Conservation (phyloP, 2,797 vertebrate genomes). For the Spinus pinus region DNA sequence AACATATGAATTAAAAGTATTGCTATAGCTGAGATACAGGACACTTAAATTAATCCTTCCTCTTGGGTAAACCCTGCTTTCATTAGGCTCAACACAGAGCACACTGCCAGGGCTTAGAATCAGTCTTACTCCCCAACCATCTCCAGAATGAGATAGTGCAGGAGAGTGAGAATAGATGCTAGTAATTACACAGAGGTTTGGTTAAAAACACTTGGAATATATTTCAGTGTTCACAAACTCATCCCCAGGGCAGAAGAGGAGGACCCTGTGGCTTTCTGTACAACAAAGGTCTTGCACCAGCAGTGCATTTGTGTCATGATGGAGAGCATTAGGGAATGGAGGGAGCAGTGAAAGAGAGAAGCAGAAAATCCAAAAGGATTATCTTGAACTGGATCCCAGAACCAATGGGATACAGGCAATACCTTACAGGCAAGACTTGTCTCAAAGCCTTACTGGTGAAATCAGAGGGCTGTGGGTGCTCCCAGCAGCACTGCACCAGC, state of each 20-base stretch:
- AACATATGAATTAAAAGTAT: slow-evolving; percentile 19
- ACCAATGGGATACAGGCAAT: not conserved
- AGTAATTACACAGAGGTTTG: not conserved
- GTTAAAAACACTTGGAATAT: not conserved
- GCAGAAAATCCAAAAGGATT: not conserved
- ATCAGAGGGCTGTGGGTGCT: not conserved
- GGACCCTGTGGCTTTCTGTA: not conserved
- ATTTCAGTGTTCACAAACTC: not conserved
- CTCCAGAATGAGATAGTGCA: not conserved
- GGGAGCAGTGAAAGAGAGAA: not conserved
- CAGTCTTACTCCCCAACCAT: not conserved
- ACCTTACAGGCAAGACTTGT: not conserved
- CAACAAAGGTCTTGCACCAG: not conserved
- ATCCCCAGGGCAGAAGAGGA: not conserved
- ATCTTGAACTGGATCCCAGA: not conserved
- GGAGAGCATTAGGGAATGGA: not conserved
- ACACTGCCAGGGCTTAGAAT: not conserved
- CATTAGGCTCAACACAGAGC: not conserved
- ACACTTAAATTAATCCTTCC: slow-evolving; percentile 17
- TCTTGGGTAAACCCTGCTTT: slow-evolving; percentile 23
- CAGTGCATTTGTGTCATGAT: not conserved
- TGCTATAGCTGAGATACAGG: not conserved
- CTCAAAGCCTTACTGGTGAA: not conserved
- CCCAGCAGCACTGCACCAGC: not conserved
- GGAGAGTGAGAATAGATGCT: not conserved